A percentile compares a stretch with the other conserved stretches of the same genome.
Conservation (phyloP, 2,888 invertebrate genomes). For the Autographa gamma region DNA sequence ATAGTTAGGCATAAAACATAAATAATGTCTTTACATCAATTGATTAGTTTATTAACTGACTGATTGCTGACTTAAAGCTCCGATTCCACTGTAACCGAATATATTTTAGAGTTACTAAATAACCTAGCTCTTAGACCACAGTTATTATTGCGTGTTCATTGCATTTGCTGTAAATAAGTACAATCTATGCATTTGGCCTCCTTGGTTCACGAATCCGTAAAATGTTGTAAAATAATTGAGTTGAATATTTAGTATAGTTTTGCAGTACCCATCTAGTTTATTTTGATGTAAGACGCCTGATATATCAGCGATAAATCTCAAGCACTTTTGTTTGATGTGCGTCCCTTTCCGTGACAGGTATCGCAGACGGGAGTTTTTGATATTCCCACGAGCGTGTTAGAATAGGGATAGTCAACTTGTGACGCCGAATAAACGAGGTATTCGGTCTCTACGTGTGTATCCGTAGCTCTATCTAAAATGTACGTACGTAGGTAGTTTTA, state of each 20-base stretch:
- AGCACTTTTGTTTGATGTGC: slow-evolving; percentile 48
- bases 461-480: slow-evolving; percentile 51
- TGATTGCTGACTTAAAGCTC: background rate
- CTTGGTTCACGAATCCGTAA: background rate
- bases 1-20: slow-evolving; percentile 10
- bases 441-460: slow-evolving; percentile 12
- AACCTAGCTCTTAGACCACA: background rate
- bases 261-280: slow-evolving; percentile 12
- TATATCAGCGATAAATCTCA: slow-evolving; percentile 46
- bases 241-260: no score
- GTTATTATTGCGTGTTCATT: background rate
- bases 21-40: slow-evolving; percentile 17
- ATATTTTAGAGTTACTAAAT: background rate
- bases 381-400: slow-evolving; percentile 47
- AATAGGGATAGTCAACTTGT: slow-evolving; percentile 45
- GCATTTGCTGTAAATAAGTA: background rate
- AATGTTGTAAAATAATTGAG: background rate
- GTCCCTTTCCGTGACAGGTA: slow-evolving; percentile 52
- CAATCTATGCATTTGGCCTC: no score
- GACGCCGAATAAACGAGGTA: slow-evolving; percentile 26
- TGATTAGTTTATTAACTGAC: slow-evolving; percentile 1
- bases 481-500: slow-evolving; percentile 44
- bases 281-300: slow-evolving; percentile 40
- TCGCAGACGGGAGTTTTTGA: slow-evolving; percentile 46
- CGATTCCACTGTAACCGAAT: background rate